Conservation (phyloP, 1,140 invertebrate genomes). For the Brachionus sp. region DNA sequence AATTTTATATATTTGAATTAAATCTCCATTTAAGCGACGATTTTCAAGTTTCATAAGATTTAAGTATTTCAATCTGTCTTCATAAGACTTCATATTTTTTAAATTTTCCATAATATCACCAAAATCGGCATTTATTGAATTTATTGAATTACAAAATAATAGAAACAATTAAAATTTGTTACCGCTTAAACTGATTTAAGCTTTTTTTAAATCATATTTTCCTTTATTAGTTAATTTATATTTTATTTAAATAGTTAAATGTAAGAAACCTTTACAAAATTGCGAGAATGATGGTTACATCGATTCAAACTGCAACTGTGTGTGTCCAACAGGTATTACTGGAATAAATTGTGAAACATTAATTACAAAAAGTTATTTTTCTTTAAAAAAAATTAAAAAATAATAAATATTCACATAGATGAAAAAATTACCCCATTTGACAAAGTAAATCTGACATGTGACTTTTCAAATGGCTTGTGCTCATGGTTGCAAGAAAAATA, state of each 20-base stretch:
- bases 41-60: too few species aligned
- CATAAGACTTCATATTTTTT: too few species aligned
- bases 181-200: too few species aligned
- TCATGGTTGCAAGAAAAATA: constrained; percentile 19
- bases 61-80: too few species aligned
- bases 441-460: constrained; percentile 20
- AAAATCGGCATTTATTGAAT: too few species aligned
- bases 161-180: too few species aligned
- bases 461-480: neutral
- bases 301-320: constrained; percentile 18
- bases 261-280: neutral
- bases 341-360: constrained; percentile 3
- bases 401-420: neutral
- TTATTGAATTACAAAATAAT: too few species aligned
- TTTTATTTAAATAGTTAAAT: neutral
- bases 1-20: too few species aligned
- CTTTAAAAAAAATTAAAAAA: neutral
- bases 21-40: too few species aligned
- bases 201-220: too few species aligned
- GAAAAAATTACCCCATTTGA: neutral
- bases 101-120: too few species aligned
- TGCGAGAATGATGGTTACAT: constrained; percentile 33
- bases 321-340: constrained; percentile 2
- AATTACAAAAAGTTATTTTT: neutral
- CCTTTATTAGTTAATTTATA: too few species aligned